phyloP scores from a whole-genome alignment of 2,797 vertebrate genomes.

The Peromyscus attwateri region DNA sequence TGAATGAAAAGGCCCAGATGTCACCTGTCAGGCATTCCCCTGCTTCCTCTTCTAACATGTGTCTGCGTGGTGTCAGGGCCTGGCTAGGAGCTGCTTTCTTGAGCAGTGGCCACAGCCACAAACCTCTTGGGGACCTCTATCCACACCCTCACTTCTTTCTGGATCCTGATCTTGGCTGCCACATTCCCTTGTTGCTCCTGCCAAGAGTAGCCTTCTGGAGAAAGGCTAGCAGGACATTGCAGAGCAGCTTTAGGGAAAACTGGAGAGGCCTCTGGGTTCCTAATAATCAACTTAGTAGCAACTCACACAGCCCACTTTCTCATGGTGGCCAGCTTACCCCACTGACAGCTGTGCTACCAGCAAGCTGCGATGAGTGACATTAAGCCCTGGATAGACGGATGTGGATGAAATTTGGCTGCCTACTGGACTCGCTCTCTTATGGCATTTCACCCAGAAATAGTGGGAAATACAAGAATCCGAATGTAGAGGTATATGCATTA shows the following conservation, averaged over 20 bases:
- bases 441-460: constrained; percentile 17
- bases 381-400: neutral
- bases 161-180: neutral
- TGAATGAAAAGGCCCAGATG: neutral
- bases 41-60: neutral
- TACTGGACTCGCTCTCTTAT: neutral
- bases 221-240: neutral
- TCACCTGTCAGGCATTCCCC: neutral
- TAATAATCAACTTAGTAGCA: neutral
- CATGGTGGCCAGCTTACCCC: neutral
- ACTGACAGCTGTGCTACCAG: neutral
- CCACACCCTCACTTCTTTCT: neutral
- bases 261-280: neutral
- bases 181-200: neutral
- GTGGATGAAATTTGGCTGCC: neutral
- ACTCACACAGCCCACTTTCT: neutral
- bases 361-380: neutral
- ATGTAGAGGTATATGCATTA: neutral
- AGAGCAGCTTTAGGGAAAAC: neutral
- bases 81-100: neutral
- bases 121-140: neutral
- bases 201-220: neutral
- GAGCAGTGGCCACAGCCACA: neutral
- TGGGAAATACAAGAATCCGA: neutral
- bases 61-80: neutral